phyloP scores from a whole-genome alignment of 2,888 invertebrate species.

The Philereme vetulata region DNA sequence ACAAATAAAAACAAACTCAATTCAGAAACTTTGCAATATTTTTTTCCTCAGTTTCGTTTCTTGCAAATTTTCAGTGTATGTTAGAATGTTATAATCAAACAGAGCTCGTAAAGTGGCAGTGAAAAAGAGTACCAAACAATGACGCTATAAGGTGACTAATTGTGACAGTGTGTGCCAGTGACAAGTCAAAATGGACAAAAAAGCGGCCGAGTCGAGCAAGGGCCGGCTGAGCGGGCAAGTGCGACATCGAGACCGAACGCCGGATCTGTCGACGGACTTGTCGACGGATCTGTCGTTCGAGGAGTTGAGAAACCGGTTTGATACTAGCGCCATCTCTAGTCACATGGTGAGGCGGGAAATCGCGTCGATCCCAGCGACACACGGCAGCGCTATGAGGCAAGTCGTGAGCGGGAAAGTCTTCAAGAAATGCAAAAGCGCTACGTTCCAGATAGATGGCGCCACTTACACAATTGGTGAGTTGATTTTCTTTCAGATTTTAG shows the following conservation, averaged over 20 bases:
- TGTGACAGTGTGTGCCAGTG: conserved; percentile 51
- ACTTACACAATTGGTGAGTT: conserved; percentile 93
- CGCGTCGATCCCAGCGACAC: conserved; percentile 74
- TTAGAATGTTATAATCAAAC: neutral
- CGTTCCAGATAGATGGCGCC: conserved; percentile 93
- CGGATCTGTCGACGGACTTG: conserved; percentile 64
- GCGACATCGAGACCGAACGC: conserved; percentile 60
- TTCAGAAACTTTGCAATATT: neutral
- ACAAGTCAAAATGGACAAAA: conserved; percentile 63
- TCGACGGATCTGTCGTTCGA: conserved; percentile 70
- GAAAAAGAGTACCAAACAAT: conserved; percentile 29
- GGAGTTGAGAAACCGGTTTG: conserved; percentile 75
- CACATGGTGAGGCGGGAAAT: conserved; percentile 65
- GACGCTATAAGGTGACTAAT: conserved; percentile 40
- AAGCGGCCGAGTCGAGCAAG: conserved; percentile 52
- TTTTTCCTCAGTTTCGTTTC: conserved; percentile 34
- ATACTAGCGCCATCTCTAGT: conserved; percentile 64
- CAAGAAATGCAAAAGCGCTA: conserved; percentile 94
- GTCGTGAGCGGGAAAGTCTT: conserved; percentile 85
- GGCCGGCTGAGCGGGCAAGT: conserved; percentile 72
- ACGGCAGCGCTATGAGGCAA: conserved; percentile 77
- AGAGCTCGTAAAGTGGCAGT: conserved; percentile 29
- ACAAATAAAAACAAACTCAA: conserved; percentile 1
- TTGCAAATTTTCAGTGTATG: neutral
- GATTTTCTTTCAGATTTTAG: conserved; percentile 31